Evolutionary conservation across 2,113 vertebrate species (phyloP).

Genomic region (Scytalopus superciliaris): DNA sequence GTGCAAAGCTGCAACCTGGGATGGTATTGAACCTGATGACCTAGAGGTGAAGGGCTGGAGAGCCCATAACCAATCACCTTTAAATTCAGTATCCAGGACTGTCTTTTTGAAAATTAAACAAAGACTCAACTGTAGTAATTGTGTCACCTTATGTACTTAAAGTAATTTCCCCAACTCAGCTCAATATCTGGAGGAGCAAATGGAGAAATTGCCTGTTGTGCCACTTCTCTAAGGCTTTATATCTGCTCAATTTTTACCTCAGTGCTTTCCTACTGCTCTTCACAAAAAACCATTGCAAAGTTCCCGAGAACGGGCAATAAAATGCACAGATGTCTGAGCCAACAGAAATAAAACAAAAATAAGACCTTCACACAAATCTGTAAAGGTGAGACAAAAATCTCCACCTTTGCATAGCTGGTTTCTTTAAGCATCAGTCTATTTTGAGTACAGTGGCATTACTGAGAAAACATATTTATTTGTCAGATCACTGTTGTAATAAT

Average conservation of each 20-base stretch:
- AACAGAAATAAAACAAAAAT: slow-evolving; percentile 40
- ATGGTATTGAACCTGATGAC: slow-evolving; percentile 7
- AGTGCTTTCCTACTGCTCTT: slow-evolving; percentile 22
- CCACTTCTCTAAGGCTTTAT: slow-evolving; percentile 44
- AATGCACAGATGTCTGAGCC: slow-evolving; percentile 19
- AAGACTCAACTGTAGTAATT: slow-evolving; percentile 53
- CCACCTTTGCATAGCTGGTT: not conserved
- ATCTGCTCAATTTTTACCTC: slow-evolving; percentile 43
- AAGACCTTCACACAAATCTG: not conserved
- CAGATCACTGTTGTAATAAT: not conserved
- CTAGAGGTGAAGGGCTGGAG: slow-evolving; percentile 34
- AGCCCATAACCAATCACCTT: slow-evolving; percentile 39
- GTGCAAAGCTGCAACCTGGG: not conserved
- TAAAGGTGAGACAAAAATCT: not conserved
- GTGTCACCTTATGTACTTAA: slow-evolving; percentile 58
- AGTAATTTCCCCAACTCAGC: slow-evolving; percentile 51
- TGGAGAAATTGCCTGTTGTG: slow-evolving; percentile 55
- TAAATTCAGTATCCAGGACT: slow-evolving; percentile 13
- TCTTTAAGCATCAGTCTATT: not conserved
- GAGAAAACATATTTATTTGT: not conserved
- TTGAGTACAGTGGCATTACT: not conserved
- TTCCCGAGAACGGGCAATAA: slow-evolving; percentile 37
- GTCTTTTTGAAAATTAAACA: slow-evolving; percentile 65
- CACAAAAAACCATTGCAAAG: slow-evolving; percentile 15
- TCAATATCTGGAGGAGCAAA: slow-evolving; percentile 55